These are phyloP conservation scores for Morinoia aosen DNA, from an alignment of 2,888 invertebrate genomes.

Conservation along the genomic window DNA sequence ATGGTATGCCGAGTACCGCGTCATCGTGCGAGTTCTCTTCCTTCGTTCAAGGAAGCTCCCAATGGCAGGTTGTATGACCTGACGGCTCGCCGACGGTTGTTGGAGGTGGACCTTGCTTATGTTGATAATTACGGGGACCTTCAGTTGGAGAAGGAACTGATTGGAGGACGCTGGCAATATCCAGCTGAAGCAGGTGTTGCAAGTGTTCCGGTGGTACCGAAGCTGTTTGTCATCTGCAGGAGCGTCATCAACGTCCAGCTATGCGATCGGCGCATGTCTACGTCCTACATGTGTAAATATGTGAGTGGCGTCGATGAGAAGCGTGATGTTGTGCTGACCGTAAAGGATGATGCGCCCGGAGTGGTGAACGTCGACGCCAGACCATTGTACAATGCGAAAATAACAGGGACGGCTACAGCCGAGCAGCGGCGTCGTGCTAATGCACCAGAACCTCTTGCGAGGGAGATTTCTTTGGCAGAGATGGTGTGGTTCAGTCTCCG, in stretches of 20 bases:
- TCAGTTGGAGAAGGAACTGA: background rate
- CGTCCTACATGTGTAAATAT: conserved; percentile 37
- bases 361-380: background rate
- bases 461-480: background rate
- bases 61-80: background rate
- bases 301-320: conserved; percentile 25
- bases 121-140: background rate
- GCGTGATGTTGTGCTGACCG: background rate
- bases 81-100: background rate
- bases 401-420: background rate
- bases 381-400: background rate
- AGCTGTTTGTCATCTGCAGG: background rate
- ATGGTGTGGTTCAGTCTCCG: background rate
- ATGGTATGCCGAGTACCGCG: background rate
- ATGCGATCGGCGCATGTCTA: background rate
- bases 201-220: background rate
- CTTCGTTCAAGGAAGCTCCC: background rate
- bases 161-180: background rate
- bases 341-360: background rate
- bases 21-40: background rate
- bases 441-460: background rate
- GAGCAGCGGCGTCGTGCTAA: background rate
- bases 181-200: background rate
- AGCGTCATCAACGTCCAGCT: background rate
- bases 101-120: background rate